Evolutionary conservation across 2,113 vertebrate species (phyloP).

Genomic region (Oreochromis niloticus): DNA sequence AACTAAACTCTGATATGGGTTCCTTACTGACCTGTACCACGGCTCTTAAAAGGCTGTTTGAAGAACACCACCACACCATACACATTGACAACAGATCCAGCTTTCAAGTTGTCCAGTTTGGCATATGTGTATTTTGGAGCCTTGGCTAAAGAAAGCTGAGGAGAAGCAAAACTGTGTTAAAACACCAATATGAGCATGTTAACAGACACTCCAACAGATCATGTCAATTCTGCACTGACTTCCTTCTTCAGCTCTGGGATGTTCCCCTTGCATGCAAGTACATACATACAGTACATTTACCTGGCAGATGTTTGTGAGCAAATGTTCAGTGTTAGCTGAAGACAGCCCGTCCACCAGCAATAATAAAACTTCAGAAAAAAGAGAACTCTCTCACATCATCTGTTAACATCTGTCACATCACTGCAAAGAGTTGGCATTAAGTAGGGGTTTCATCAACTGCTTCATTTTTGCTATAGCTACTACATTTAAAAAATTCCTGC

Average conservation of each 20-base stretch:
- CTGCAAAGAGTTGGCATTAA: too few relatives aligned
- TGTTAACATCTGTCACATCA: too few relatives aligned
- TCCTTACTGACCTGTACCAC: conserved; percentile 69
- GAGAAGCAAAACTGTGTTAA: not conserved
- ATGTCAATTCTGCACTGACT: not conserved
- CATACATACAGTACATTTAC: too few relatives aligned
- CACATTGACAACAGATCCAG: conserved; percentile 58
- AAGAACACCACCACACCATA: conserved; percentile 78
- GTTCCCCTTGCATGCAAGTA: not conserved
- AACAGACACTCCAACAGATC: not conserved
- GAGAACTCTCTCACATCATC: not conserved
- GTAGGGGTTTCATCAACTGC: too few relatives aligned
- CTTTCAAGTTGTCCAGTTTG: conserved; percentile 51
- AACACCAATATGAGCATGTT: not conserved
- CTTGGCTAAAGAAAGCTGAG: conserved; percentile 35
- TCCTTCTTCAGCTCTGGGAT: too few relatives aligned
- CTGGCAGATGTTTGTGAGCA: too few relatives aligned
- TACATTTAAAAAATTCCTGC: not conserved
- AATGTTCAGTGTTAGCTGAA: too few relatives aligned
- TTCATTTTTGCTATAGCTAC: too few relatives aligned
- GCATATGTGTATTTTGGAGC: conserved; percentile 57
- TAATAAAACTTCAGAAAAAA: not conserved
- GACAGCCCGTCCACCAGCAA: not conserved
- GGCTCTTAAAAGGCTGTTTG: conserved; percentile 72
- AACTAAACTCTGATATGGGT: not conserved